Conservation (phyloP, 2,888 invertebrate genomes). For the Cephus spinipes region DNA sequence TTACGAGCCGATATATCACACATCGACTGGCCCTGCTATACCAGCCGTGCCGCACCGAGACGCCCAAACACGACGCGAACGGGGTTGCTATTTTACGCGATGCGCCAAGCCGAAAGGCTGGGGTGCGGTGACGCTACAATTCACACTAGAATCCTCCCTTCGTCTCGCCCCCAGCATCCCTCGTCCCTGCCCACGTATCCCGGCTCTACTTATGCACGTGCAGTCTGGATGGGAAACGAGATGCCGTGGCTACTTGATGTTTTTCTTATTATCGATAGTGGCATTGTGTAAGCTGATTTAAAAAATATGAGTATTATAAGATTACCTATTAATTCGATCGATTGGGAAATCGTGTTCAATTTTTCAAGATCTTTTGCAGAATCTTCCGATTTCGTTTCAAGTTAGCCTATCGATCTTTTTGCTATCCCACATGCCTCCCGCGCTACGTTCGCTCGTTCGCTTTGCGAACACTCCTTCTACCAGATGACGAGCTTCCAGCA, state of each 20-base stretch:
- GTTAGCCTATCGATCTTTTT: not conserved
- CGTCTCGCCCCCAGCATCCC: not conserved
- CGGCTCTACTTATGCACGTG: not conserved
- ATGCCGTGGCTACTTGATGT: not conserved
- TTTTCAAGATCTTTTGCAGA: not conserved
- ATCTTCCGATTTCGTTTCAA: not conserved
- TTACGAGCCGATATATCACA: constrained; percentile 67
- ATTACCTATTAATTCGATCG: not conserved
- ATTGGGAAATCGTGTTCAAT: not conserved
- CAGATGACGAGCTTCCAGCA: constrained; percentile 46
- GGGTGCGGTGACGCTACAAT: not conserved
- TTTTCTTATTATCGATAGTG: not conserved
- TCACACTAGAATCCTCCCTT: not conserved
- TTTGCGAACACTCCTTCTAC: constrained; percentile 35
- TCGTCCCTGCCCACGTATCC: not conserved
- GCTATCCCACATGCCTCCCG: not conserved
- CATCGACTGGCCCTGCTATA: constrained; percentile 48
- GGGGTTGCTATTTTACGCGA: constrained; percentile 5
- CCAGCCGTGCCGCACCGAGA: constrained; percentile 33
- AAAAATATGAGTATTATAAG: not conserved
- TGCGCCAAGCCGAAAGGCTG: constrained; percentile 28
- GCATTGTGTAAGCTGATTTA: not conserved
- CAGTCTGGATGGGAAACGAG: not conserved
- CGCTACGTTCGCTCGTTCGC: not conserved
- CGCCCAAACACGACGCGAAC: constrained; percentile 26